Evolutionary conservation across 2,113 vertebrate species (phyloP).

Genomic region (Oplegnathus fasciatus): DNA sequence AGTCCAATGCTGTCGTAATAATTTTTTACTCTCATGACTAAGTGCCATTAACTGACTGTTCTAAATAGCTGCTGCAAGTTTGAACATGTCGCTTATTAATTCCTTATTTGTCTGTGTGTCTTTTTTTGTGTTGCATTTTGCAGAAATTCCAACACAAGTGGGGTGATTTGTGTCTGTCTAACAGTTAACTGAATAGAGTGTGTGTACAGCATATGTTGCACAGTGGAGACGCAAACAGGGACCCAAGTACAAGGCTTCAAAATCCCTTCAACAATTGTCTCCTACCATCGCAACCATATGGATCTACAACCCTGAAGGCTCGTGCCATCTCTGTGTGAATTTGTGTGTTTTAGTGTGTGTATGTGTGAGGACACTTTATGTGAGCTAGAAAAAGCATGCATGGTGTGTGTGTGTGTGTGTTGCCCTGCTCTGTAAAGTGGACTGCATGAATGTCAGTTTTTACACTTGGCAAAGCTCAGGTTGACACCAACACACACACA

Average conservation of each 20-base stretch:
- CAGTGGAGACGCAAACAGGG: conserved; percentile 14
- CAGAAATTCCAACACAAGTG: not conserved
- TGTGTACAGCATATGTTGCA: conserved; percentile 40
- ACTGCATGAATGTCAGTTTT: conserved; percentile 23
- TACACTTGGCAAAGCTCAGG: conserved; percentile 34
- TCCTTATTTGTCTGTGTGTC: not conserved
- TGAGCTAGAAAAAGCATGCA: not conserved
- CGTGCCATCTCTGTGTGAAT: conserved; percentile 10
- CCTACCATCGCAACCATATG: conserved; percentile 40
- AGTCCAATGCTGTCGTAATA: not conserved
- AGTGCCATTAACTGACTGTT: not conserved
- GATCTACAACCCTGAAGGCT: conserved; percentile 41
- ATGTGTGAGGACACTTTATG: not conserved
- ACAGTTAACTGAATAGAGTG: not conserved
- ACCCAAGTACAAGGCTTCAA: conserved; percentile 12
- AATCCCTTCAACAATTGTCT: conserved; percentile 38
- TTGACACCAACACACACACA: conserved; percentile 13
- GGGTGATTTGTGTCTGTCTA: not conserved
- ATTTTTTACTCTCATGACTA: not conserved
- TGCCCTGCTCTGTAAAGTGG: conserved; percentile 2
- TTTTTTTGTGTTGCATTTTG: not conserved
- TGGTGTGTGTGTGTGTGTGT: not conserved
- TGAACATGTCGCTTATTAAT: not conserved
- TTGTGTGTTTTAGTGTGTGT: not conserved
- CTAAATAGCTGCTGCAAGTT: not conserved